phyloP scores from a whole-genome alignment of 2,113 vertebrate genomes.

The Otus sunia region DNA sequence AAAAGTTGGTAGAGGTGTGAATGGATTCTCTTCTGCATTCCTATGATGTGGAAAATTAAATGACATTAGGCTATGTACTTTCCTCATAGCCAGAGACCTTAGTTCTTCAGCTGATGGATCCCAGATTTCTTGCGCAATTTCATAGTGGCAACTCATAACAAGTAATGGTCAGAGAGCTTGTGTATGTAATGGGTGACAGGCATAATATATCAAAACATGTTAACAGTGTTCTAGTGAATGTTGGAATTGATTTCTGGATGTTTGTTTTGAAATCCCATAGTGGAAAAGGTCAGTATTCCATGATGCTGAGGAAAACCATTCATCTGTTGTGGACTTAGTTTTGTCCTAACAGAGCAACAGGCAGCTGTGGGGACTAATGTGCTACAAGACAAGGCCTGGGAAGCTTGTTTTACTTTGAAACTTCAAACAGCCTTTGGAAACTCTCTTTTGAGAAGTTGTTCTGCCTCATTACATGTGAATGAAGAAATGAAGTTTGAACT shows the following conservation, averaged over 20 bases:
- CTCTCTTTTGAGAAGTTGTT: neutral
- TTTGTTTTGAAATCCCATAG: neutral
- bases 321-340: neutral
- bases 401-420: neutral
- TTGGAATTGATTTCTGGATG: neutral
- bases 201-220: neutral
- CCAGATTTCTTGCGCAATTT: neutral
- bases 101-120: neutral
- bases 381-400: neutral
- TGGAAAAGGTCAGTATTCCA: neutral
- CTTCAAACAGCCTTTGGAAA: neutral
- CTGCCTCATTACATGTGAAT: slow-evolving; percentile 7
- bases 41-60: neutral
- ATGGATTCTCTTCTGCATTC: neutral
- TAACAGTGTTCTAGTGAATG: neutral
- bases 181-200: neutral
- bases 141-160: fast-evolving
- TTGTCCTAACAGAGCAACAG: neutral
- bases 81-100: neutral
- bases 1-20: neutral
- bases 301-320: neutral
- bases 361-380: neutral
- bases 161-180: neutral
- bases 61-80: neutral
- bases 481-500: neutral